Base-by-base conservation (phyloP, 1,140 invertebrate genomes). In the Mylabris phalerata region DNA sequence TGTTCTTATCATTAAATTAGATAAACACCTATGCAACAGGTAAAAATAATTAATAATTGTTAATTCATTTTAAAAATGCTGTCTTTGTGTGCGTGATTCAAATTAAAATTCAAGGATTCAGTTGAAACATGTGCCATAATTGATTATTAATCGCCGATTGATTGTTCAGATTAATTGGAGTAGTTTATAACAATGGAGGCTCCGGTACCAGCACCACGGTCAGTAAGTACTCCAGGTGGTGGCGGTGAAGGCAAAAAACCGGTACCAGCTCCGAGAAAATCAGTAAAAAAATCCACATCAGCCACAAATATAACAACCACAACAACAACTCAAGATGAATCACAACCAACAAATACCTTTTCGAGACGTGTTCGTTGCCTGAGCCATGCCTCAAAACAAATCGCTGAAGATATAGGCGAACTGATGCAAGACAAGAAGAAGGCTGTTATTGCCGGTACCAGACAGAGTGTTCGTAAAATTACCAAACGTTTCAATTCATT, bases 371-470 rank as follows among this genome's bases (percentile, higher is more conserved):
- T 70, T 9, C 63, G 72, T 26, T 77, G 56, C 10, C 55, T 78
- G 10, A 67, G 74, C 25, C 72, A 67, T 11, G 74, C 73, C 5
- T 78, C 77, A 1, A 75, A 76, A 3, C 75, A 78, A 48, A 50
- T 79, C 4, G 77, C 75, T n/a, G 78, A 75, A 32, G 78, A 77
- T 50, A 73, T 80, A 7, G 77, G 77, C 3, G 77, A 75, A 43
- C 75, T 76, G 56, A 73, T 80, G 64, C 76, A 75, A 25, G 71
- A 75, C 6, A 77, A 77, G 57, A 77, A 78, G 13, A 75, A 75
- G 19, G 76, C 77, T 11, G 72, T 79, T 9, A 77, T 80, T 25
- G 79, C 77, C 9, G 76, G 76, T 56, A 79, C 79, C 0, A 63
- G 75, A 48, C 78, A 80, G 73, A 79, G 54, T 64, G 76, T 54